Evolutionary conservation across 2,113 vertebrate species (phyloP), one percentile per base, ranked within the genome.

Genomic region (Trochalopteron elliotii): DNA sequence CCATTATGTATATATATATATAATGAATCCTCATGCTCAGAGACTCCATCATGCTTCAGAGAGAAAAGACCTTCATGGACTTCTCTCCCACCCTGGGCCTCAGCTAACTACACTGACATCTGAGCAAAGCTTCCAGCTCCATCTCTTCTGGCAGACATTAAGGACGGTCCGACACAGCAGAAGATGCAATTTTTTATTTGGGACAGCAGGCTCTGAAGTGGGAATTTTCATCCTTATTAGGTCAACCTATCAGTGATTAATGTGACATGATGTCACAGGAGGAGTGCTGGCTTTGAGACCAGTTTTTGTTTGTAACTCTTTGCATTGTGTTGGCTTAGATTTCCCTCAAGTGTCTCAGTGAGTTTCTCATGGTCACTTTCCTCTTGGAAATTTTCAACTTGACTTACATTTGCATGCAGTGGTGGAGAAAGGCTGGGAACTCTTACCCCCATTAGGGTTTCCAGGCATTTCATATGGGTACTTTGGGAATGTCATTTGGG

Each of bases 151-250:
- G 59, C 71, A 91, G 52, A 60, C 17, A 37, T 45, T 53, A 87
- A 49, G 24, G 40, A 91, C 77, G 83, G 67, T 83, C 76, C 18
- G 0, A 68, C 50, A 50, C 27, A 93, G 81, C 75, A 89, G 82
- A 91, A 87, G 68, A 83, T 77, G 57, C 39, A 10, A 72, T 87
- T 90, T 95, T 94, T 90, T 85, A 65, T 78, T 92, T 78, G 63
- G 47, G 52, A 85, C 59, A 94, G 64, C 63, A 86, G n/a, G 33
- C 91, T 83, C 33, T 31, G 68, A 91, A 88, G 68, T 23, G 68
- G 47, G 42, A 94, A 53, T 96, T 94, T 96, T 96, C 79, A 77
- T 93, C 93, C 93, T 95, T 96, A 91, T 96, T 95, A 92, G 95
- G 93, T 56, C 75, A 96, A 45, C 79, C 12, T 88, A 92, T 42